Evolutionary conservation across 1,140 invertebrate species (phyloP).

Genomic region (Cryptotermes secundus): DNA sequence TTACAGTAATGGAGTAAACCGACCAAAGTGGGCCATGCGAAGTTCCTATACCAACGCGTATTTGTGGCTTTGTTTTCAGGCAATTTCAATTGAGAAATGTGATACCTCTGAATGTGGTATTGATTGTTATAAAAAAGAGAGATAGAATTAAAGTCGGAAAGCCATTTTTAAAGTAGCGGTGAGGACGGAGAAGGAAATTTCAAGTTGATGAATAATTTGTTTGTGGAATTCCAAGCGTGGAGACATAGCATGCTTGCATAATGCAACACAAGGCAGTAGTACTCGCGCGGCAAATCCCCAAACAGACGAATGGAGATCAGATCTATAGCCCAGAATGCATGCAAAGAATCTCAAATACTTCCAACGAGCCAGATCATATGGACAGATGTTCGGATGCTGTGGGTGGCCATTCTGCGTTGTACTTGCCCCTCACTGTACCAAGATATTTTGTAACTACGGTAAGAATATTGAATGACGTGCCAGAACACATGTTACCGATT

Average conservation of each 20-base stretch:
- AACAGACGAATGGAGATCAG: neutral
- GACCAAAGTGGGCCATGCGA: no score
- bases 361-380: neutral
- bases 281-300: neutral
- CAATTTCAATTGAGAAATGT: neutral
- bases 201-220: neutral
- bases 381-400: no score
- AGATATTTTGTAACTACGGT: no score
- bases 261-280: neutral
- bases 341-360: neutral
- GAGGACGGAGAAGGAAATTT: neutral
- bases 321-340: neutral
- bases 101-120: neutral
- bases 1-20: no score
- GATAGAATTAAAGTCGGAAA: no score
- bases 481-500: no score
- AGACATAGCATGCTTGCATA: neutral
- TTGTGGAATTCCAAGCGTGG: neutral
- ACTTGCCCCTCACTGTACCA: no score
- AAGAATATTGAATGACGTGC: no score
- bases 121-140: neutral
- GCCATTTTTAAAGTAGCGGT: neutral
- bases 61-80: no score
- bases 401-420: no score
- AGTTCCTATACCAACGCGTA: no score